Conservation (phyloP, 1,140 invertebrate genomes). For the Belonocnema kinseyi region DNA sequence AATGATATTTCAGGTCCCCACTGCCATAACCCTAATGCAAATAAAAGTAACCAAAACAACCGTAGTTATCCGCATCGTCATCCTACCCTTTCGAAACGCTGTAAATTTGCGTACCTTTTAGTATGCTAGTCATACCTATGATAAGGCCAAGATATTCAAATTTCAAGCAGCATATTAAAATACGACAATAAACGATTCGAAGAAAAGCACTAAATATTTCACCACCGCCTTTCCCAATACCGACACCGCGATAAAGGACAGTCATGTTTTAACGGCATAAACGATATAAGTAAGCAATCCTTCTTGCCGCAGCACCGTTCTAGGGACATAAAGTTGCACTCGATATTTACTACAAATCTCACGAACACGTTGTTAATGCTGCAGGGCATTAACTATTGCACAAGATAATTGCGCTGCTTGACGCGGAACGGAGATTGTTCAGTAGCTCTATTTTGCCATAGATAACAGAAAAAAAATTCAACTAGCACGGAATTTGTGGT, state of each 20-base stretch:
- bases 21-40: not conserved
- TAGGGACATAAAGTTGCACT: constrained; percentile 28
- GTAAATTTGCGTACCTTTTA: not conserved
- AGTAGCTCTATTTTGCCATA: constrained; percentile 50
- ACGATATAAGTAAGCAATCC: constrained; percentile 45
- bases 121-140: not conserved
- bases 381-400: constrained; percentile 57
- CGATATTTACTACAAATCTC: constrained; percentile 49
- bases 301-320: constrained; percentile 18
- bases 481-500: constrained; percentile 59
- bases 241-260: constrained; percentile 23
- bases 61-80: not conserved
- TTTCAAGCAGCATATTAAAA: constrained; percentile 4
- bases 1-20: not conserved
- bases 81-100: not conserved
- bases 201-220: constrained; percentile 16
- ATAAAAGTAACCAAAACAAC: not conserved
- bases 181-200: constrained; percentile 14
- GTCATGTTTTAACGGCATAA: constrained; percentile 21
- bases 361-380: constrained; percentile 28
- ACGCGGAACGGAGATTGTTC: constrained; percentile 63
- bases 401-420: constrained; percentile 67
- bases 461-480: constrained; percentile 56
- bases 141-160: constrained; percentile 5
- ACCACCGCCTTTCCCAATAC: not conserved